Percentiles rank a stretch among this genome's conserved stretches.
phyloP scores from a whole-genome alignment of 64 coral and sea anemone genomes.

The Montipora capricornis region DNA sequence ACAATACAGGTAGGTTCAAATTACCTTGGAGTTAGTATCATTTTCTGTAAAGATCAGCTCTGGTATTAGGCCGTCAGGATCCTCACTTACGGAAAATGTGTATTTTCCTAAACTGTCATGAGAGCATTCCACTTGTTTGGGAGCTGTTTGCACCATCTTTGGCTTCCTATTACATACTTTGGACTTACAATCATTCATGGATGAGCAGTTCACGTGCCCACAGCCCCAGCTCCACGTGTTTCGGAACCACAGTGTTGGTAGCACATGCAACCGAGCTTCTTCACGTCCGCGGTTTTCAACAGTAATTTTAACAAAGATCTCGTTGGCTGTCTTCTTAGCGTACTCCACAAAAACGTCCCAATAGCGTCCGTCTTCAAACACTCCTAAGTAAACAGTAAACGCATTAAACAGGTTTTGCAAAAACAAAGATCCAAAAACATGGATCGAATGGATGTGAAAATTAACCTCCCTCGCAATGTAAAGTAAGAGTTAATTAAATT shows the following conservation, averaged over 20 bases:
- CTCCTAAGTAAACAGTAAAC: slow-evolving; percentile 15
- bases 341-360: slow-evolving; percentile 82
- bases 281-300: slow-evolving; percentile 81
- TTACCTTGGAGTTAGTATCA: slow-evolving; percentile 86
- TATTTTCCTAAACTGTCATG: slow-evolving; percentile 68
- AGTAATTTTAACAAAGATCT: slow-evolving; percentile 75
- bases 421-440: background rate
- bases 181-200: background rate
- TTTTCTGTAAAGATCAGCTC: slow-evolving; percentile 87
- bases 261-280: slow-evolving; percentile 47
- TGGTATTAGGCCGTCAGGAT: slow-evolving; percentile 29
- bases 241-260: slow-evolving; percentile 86
- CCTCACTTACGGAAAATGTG: slow-evolving; percentile 41
- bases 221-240: slow-evolving; percentile 88
- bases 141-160: slow-evolving; percentile 26
- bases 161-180: slow-evolving; percentile 45
- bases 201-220: slow-evolving; percentile 53
- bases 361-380: slow-evolving; percentile 73
- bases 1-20: background rate
- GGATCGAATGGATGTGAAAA: too few relatives aligned
- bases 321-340: slow-evolving; percentile 71
- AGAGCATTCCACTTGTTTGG: slow-evolving; percentile 38
- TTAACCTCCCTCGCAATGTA: too few relatives aligned
- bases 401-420: background rate
- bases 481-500: too few relatives aligned